A percentile compares a stretch with the other conserved stretches of the same genome.
Conservation (phyloP, 2,888 invertebrate genomes). For the Pollenia angustigena region DNA sequence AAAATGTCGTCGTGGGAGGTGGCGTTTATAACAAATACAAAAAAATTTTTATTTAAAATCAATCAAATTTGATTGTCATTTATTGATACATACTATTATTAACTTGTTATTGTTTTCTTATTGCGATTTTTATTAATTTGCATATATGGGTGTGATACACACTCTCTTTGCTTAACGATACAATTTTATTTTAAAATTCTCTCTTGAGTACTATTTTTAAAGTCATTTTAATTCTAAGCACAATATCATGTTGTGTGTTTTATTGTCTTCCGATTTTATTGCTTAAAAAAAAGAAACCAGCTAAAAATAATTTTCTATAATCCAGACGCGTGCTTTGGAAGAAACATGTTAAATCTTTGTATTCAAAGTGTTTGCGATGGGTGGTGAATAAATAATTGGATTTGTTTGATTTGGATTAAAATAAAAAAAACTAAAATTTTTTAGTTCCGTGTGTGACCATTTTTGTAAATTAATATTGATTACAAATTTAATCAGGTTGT, state of each 20-base stretch:
- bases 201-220: neutral
- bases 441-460: constrained; percentile 51
- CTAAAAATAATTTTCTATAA: constrained; percentile 13
- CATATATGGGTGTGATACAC: neutral
- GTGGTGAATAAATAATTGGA: constrained; percentile 35
- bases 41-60: neutral
- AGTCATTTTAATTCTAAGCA: constrained; percentile 13
- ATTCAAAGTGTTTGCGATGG: neutral
- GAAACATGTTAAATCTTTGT: constrained; percentile 18
- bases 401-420: neutral
- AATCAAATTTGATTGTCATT: neutral
- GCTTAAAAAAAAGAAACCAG: neutral
- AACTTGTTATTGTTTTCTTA: constrained; percentile 1
- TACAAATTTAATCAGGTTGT: constrained; percentile 24
- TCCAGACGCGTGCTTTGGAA: constrained; percentile 33
- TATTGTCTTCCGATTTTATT: constrained; percentile 12
- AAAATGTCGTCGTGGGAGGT: no score
- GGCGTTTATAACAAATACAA: neutral
- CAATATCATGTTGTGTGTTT: neutral
- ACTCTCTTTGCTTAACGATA: neutral
- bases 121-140: neutral
- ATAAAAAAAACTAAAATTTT: neutral
- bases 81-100: neutral
- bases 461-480: constrained; percentile 25
- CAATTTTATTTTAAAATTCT: neutral